These are phyloP conservation scores for Syritta pipiens DNA, from an alignment of 2,888 invertebrate species.

Conservation along the genomic window DNA sequence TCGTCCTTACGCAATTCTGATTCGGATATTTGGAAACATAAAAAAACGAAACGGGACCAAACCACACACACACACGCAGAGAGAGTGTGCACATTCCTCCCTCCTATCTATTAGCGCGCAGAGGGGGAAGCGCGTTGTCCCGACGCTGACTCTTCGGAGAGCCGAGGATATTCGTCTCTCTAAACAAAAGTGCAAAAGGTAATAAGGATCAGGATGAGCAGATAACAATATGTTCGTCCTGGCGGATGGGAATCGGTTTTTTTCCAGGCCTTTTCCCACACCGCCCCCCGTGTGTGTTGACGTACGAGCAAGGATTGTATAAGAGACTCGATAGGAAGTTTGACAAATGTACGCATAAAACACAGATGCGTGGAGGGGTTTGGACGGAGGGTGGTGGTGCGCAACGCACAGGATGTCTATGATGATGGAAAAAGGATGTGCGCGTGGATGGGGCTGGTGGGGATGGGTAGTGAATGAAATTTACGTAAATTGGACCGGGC, in stretches of 20 bases:
- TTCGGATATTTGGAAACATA: constrained; percentile 56
- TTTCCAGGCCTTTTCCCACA: too few species aligned
- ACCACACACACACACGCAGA: constrained; percentile 20
- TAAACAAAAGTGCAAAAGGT: constrained; percentile 69
- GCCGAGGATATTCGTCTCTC: constrained; percentile 54
- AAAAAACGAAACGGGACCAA: constrained; percentile 41
- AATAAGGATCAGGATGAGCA: constrained; percentile 68
- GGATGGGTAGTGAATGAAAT: constrained; percentile 35
- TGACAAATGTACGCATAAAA: constrained; percentile 65
- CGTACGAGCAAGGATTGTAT: constrained; percentile 29
- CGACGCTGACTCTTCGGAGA: too few species aligned
- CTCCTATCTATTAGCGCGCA: constrained; percentile 60
- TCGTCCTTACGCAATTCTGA: constrained; percentile 48
- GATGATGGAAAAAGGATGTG: constrained; percentile 35
- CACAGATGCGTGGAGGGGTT: constrained; percentile 43
- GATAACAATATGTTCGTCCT: constrained; percentile 63
- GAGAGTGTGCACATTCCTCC: neutral
- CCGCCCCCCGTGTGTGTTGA: constrained; percentile 20
- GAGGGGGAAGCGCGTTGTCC: too few species aligned
- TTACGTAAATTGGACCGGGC: constrained; percentile 55
- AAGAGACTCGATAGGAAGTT: constrained; percentile 56
- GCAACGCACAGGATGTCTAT: constrained; percentile 18
- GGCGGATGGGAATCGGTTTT: too few species aligned
- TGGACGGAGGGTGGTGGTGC: constrained; percentile 1
- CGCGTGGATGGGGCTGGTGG: neutral